Evolutionary conservation across 2,797 vertebrate species (phyloP).

Genomic region (Mormyrus hasselquistii): DNA sequence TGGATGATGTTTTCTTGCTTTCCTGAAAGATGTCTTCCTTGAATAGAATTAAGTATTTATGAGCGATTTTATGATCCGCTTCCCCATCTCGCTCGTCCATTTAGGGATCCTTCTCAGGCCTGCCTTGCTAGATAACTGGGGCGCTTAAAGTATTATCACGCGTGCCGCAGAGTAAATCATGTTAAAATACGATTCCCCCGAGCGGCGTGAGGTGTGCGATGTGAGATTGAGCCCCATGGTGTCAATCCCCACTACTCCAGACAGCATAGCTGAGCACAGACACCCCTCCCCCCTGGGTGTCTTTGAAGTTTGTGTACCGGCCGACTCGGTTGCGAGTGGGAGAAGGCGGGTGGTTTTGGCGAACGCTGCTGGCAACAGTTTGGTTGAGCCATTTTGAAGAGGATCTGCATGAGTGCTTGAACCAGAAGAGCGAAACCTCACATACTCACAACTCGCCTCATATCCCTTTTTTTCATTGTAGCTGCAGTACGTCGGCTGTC

Average conservation of each 20-base stretch:
- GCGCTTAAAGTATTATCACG: not conserved
- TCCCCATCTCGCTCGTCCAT: not conserved
- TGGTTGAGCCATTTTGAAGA: not conserved
- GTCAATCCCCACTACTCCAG: not conserved
- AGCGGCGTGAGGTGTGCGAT: not conserved
- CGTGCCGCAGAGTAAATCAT: not conserved
- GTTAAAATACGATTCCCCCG: not conserved
- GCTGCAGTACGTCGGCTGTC: not conserved
- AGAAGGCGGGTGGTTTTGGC: not conserved
- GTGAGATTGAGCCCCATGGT: not conserved
- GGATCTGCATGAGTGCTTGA: not conserved
- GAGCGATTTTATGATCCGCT: conserved; percentile 18
- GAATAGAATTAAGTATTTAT: conserved; percentile 23
- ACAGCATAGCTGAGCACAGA: not conserved
- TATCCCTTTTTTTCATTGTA: not conserved
- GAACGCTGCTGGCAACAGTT: not conserved
- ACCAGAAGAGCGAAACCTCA: not conserved
- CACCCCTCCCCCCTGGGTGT: not conserved
- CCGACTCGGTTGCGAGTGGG: not conserved
- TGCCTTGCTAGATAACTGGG: conserved; percentile 14
- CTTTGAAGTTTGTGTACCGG: not conserved
- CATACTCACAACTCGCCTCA: not conserved
- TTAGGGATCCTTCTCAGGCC: not conserved
- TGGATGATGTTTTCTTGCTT: not conserved
- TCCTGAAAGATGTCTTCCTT: not conserved